A percentile compares a stretch with the other conserved stretches of the same genome.
phyloP scores from a whole-genome alignment of 2,888 invertebrate genomes.

The Caenorhabditis imperialis region DNA sequence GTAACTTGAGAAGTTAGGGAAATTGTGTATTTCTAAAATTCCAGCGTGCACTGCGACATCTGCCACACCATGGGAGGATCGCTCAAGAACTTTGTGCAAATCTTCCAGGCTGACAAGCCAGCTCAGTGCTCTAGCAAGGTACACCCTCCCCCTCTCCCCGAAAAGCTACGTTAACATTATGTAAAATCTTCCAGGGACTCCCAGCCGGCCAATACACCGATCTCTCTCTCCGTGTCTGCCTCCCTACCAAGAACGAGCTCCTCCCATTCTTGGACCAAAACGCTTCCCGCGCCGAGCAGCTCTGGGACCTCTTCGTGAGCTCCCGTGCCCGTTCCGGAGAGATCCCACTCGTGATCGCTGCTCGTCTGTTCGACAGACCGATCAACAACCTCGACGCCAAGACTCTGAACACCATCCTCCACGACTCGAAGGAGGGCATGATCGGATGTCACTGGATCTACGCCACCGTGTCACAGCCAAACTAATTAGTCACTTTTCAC shows the following conservation, averaged over 20 bases:
- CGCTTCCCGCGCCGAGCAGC: slow-evolving; percentile 74
- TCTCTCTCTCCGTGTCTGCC: slow-evolving; percentile 75
- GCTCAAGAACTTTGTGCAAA: slow-evolving; percentile 76
- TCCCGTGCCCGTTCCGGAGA: slow-evolving; percentile 75
- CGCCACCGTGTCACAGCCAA: slow-evolving; percentile 72
- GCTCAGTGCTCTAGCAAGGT: slow-evolving; percentile 74
- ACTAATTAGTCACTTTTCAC: slow-evolving; percentile 29
- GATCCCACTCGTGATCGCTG: slow-evolving; percentile 76
- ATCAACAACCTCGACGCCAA: slow-evolving; percentile 75
- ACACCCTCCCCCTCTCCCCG: background rate
- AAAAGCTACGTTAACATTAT: background rate
- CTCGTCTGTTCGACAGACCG: slow-evolving; percentile 76
- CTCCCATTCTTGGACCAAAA: slow-evolving; percentile 78
- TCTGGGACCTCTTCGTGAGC: slow-evolving; percentile 77
- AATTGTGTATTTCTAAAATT: background rate
- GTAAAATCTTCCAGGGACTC: slow-evolving; percentile 66
- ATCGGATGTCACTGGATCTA: slow-evolving; percentile 78
- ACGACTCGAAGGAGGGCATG: slow-evolving; percentile 75
- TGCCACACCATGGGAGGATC: slow-evolving; percentile 75
- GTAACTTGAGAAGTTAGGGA: slow-evolving; percentile 37
- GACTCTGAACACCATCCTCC: slow-evolving; percentile 75
- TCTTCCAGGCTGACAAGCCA: slow-evolving; percentile 74
- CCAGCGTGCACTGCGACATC: slow-evolving; percentile 75
- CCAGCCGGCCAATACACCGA: slow-evolving; percentile 74
- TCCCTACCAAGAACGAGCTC: slow-evolving; percentile 76